phyloP scores from a whole-genome alignment of 2,113 vertebrate genomes.

The Uria aalge region DNA sequence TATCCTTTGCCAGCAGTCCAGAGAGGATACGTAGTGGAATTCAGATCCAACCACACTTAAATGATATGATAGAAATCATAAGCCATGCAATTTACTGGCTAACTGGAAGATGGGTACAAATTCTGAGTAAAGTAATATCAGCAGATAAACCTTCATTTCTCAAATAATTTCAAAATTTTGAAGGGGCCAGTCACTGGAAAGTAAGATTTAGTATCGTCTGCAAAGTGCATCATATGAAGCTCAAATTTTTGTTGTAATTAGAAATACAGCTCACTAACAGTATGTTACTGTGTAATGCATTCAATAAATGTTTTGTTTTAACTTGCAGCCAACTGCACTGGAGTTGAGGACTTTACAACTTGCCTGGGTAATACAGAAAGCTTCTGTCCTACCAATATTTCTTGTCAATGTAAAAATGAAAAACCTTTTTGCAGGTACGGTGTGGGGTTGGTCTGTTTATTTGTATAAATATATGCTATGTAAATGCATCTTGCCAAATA shows the following conservation, averaged over 20 bases:
- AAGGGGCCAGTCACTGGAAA: not conserved
- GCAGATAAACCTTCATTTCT: not conserved
- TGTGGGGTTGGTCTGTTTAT: not conserved
- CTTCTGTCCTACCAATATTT: slow-evolving; percentile 52
- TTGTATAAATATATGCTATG: not conserved
- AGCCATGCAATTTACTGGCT: not conserved
- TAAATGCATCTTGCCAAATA: not conserved
- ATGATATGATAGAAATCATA: not conserved
- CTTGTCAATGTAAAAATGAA: slow-evolving; percentile 56
- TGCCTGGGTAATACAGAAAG: not conserved
- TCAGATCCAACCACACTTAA: not conserved
- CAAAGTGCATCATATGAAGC: not conserved
- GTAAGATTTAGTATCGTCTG: not conserved
- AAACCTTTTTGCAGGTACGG: slow-evolving; percentile 68
- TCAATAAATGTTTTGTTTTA: not conserved
- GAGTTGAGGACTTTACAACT: slow-evolving; percentile 17
- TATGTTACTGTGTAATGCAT: not conserved
- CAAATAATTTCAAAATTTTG: not conserved
- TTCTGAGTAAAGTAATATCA: not conserved
- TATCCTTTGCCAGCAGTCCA: not conserved
- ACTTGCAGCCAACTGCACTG: slow-evolving; percentile 60
- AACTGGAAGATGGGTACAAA: not conserved
- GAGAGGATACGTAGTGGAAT: not conserved
- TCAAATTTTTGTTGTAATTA: not conserved
- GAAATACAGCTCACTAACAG: not conserved